Evolutionary conservation across 2,888 invertebrate species (phyloP), one percentile per base, ranked within the genome.

Genomic region (Ganaspis brasiliensis): DNA sequence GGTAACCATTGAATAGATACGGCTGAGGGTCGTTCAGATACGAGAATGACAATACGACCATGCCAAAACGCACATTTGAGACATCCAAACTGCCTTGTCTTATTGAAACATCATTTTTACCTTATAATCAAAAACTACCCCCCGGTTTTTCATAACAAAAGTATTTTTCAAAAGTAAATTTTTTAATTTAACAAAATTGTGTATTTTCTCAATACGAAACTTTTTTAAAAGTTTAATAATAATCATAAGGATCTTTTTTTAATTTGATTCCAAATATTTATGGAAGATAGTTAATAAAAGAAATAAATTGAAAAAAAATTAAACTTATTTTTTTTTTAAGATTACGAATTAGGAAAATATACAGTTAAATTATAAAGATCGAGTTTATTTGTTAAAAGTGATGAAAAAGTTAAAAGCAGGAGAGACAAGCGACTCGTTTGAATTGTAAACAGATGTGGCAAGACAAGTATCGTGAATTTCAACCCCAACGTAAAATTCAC

Each of bases 391-490:
- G 73, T 21, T 10, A 16, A 37, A 72, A 79, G 72, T 76, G 75
- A 73, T 79, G 82, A 81, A 86, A 82, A 59, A 79, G 78, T 84
- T 85, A 86, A 85, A 87, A 86, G 81, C 81, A 52, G 78, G 79
- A 85, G 84, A 85, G 84, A 84, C 87, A 78, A 82, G 83, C 85
- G 87, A 88, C 88, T 89, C 87, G 87, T 87, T 89, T 87, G 88
- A 89, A 89, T 89, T 89, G 89, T 87, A 90, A 89, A 88, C 90
- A 90, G 90, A 90, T 90, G 90, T 87, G 89, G 85, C 73, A 72
- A 72, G 75, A 26, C 59, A 59, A 71, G 55, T 59, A 75, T 75
- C 57, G 75, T 35, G 75, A 75, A 59, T 75, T 71, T 61, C 75
- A 71, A 71, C 75, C 76, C 77, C 63, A 72, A 45, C 59, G 16